Evolutionary conservation across 2,113 vertebrate genomes (phyloP).

Genomic region (Prunella himalayana): DNA sequence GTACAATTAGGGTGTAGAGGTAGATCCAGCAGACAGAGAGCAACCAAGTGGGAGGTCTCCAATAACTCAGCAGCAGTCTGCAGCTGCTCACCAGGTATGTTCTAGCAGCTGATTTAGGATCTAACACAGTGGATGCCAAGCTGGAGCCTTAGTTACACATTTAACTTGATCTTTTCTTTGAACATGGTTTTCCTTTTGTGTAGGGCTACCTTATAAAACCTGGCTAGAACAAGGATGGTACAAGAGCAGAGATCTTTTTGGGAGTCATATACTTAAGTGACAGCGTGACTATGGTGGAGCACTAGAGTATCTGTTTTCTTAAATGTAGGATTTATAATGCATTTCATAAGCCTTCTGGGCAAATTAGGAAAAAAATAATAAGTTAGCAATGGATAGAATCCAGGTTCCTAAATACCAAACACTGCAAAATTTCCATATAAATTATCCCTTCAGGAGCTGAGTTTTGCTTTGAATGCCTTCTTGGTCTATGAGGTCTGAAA

Average conservation of each 20-base stretch:
- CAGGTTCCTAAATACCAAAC: constrained; percentile 66
- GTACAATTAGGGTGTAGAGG: background rate
- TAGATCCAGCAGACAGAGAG: background rate
- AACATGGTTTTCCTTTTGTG: background rate
- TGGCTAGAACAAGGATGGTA: background rate
- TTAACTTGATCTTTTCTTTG: constrained; percentile 33
- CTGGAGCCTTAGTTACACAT: background rate
- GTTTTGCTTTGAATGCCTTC: constrained; percentile 72
- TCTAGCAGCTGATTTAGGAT: constrained; percentile 24
- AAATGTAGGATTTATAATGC: constrained; percentile 38
- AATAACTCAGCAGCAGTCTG: background rate
- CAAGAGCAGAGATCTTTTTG: background rate
- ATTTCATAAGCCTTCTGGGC: constrained; percentile 65
- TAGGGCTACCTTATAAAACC: background rate
- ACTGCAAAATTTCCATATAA: constrained; percentile 76
- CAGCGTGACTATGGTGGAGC: background rate
- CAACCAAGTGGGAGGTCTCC: constrained; percentile 51
- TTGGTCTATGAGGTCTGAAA: constrained; percentile 75
- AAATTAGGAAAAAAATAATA: constrained; percentile 60
- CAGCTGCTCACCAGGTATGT: constrained; percentile 45
- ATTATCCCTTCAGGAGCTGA: constrained; percentile 73
- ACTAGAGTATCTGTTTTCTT: background rate
- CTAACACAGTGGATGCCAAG: background rate
- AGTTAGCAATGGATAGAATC: constrained; percentile 62
- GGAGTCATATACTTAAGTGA: background rate